These are phyloP conservation scores for Trinorchestia longiramus DNA, from an alignment of 1,140 invertebrate species.

Conservation along the genomic window DNA sequence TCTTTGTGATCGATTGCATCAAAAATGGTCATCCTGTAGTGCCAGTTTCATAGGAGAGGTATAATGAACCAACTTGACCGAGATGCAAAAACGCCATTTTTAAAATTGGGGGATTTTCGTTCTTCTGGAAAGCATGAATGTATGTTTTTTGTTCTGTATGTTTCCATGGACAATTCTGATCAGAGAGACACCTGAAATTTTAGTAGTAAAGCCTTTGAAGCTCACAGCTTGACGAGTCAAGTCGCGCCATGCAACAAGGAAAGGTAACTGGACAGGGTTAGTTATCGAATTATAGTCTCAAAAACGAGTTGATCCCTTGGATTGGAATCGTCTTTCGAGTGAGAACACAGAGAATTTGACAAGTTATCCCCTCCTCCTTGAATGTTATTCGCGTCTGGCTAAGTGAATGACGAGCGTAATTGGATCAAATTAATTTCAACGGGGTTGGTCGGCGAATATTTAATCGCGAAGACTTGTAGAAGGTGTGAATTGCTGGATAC, in stretches of 20 bases:
- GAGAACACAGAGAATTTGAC: slow-evolving; percentile 8
- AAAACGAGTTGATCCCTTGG: slow-evolving; percentile 10
- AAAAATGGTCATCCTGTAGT: neutral
- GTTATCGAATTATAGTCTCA: slow-evolving; percentile 19
- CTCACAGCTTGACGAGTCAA: neutral
- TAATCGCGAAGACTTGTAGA: neutral
- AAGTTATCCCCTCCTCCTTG: slow-evolving; percentile 20
- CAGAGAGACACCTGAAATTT: neutral
- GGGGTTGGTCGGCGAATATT: neutral
- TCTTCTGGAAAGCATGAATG: neutral
- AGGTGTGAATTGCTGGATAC: neutral
- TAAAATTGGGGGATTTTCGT: neutral
- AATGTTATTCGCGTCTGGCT: neutral
- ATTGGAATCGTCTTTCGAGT: slow-evolving; percentile 15
- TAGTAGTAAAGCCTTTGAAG: neutral
- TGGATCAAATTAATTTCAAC: slow-evolving; percentile 31
- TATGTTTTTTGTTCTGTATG: neutral
- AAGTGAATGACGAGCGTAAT: slow-evolving; percentile 48
- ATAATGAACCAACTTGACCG: neutral
- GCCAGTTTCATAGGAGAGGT: neutral
- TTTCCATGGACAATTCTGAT: neutral
- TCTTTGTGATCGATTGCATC: slow-evolving; percentile 30
- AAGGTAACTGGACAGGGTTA: neutral
- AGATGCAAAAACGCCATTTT: neutral
- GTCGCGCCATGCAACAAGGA: neutral